phyloP scores from a whole-genome alignment of 2,888 invertebrate genomes.

The Gortyna flavago region DNA sequence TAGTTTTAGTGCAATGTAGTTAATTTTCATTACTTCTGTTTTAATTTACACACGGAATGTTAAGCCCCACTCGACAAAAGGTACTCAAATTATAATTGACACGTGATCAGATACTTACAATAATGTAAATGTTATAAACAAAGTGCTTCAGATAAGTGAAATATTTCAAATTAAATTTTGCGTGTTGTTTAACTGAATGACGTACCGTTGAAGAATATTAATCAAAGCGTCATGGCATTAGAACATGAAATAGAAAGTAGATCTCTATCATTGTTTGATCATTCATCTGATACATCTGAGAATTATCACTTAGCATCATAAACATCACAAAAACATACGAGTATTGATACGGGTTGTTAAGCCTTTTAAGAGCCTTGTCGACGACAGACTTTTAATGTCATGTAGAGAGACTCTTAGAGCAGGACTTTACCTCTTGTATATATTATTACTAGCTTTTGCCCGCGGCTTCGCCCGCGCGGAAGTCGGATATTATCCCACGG shows the following conservation, averaged over 20 bases:
- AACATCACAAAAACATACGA: conserved; percentile 26
- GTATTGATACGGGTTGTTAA: conserved; percentile 44
- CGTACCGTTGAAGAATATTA: conserved; percentile 49
- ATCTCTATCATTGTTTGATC: conserved; percentile 73
- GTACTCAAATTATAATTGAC: conserved; percentile 5
- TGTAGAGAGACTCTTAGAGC: conserved; percentile 17
- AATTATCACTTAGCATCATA: conserved; percentile 64
- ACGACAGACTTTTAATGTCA: conserved; percentile 9
- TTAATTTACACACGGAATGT: conserved; percentile 3
- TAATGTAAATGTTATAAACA: conserved; percentile 22
- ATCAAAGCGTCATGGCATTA: conserved; percentile 72
- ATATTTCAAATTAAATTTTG: conserved; percentile 38
- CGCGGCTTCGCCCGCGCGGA: too few species aligned
- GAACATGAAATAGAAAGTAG: conserved; percentile 84
- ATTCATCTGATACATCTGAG: conserved; percentile 67
- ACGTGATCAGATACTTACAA: conserved; percentile 11
- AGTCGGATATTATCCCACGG: too few species aligned
- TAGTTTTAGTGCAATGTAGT: too few species aligned
- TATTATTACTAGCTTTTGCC: too few species aligned
- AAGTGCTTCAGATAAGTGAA: conserved; percentile 30
- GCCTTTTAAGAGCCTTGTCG: conserved; percentile 47
- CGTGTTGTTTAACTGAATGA: conserved; percentile 41
- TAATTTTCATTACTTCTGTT: background rate
- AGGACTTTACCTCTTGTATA: conserved; percentile 9
- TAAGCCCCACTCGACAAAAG: background rate